Base-by-base conservation (phyloP, 2,797 vertebrate species). In the Eurystomus glaucurus region DNA sequence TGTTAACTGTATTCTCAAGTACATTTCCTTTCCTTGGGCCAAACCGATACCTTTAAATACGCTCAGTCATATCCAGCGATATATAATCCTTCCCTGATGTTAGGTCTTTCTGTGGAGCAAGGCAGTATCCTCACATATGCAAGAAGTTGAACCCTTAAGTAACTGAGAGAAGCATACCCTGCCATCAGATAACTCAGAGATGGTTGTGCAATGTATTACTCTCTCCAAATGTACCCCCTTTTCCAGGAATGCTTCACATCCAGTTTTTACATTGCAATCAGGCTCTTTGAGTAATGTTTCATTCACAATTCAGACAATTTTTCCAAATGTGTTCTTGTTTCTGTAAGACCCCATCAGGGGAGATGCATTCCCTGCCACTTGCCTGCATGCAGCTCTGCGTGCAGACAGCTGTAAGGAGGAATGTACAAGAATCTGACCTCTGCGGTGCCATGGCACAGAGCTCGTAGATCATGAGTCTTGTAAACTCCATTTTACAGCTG, bases 401-500 rank as follows among this genome's bases (percentile, higher is more conserved):
- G 83, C 77, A 77, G 88, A 85, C 68, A 82, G 76, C 45, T 84
- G 46, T 52, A 51, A 88, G 84, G 60, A 96, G 79, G 85, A 78
- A 91, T 3, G 81, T 22, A 64, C 60, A 54, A 72, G 85, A 91
- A 87, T 31, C 43, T 25, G 7, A 77, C 74, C 81, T 88, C 88
- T 74, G 69, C 1, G 1, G 90, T 94, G 76, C 95, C 75, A n/a
- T 35, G 76, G 93, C 86, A 82, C 60, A 88, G 74, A 0, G 2
- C 65, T 85, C 46, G 0, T 41, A 46, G 68, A 77, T 93, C 70
- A 26, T 31, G 54, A 31, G 29, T 62, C 91, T 75, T 76, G 77
- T 92, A 93, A 95, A 94, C 84, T 93, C 51, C 46, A 29, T 89
- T 95, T 96, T 64, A 87, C 28, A 82, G 92, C 82, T 95, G 74